phyloP scores from a whole-genome alignment of 2,113 vertebrate species.

The Pithys albifrons region DNA sequence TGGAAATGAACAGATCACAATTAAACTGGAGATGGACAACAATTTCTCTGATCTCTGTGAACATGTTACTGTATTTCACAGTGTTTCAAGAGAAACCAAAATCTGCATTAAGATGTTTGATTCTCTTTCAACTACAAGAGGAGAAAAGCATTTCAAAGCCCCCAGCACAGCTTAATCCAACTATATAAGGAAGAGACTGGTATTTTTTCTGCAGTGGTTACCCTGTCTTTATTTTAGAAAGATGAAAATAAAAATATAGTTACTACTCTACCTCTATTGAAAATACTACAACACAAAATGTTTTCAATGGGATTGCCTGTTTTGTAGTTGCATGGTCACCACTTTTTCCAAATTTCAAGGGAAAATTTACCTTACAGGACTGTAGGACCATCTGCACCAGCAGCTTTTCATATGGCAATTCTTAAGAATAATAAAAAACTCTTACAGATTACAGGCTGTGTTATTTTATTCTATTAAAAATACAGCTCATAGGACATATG shows the following conservation, averaged over 20 bases:
- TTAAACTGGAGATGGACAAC: background rate
- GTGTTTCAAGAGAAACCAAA: background rate
- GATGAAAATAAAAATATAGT: background rate
- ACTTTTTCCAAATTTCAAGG: background rate
- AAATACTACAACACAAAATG: background rate
- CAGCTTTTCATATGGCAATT: background rate
- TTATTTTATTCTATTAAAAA: background rate
- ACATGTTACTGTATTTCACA: background rate
- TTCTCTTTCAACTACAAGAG: background rate
- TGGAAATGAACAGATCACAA: background rate
- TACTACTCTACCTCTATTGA: background rate
- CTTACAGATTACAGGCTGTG: background rate
- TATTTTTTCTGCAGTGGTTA: background rate
- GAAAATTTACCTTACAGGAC: background rate
- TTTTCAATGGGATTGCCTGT: background rate
- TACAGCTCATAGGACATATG: background rate
- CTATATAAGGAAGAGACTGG: background rate
- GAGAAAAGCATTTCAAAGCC: slow-evolving; percentile 9
- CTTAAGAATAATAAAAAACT: background rate
- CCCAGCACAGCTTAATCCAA: background rate
- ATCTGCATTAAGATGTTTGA: background rate
- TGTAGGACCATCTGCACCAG: background rate
- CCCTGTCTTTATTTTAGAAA: background rate
- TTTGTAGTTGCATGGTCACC: background rate
- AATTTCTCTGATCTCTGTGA: background rate